A percentile compares a stretch with the other conserved stretches of the same genome.
These are phyloP conservation scores for Macrocentrus cingulum DNA, from an alignment of 1,140 invertebrate genomes.

Conservation along the genomic window DNA sequence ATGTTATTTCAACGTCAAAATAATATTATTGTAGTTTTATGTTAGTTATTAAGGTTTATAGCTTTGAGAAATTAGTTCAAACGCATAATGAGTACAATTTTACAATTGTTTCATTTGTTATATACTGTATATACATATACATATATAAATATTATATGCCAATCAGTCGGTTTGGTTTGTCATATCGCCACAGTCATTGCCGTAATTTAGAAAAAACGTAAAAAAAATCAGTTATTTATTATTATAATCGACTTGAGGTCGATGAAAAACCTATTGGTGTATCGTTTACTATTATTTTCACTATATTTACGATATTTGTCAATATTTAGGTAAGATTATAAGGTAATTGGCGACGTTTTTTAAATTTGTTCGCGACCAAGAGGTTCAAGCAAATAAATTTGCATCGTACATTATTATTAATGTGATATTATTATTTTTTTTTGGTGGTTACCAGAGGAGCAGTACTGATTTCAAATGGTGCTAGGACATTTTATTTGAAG, in stretches of 20 bases:
- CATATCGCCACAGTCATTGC: conserved; percentile 31
- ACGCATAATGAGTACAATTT: not conserved
- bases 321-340: too few species aligned
- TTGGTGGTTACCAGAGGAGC: conserved; percentile 47
- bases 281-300: too few species aligned
- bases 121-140: conserved; percentile 39
- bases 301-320: too few species aligned
- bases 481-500: conserved; percentile 52
- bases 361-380: too few species aligned
- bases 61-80: not conserved
- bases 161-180: not conserved
- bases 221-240: conserved; percentile 25
- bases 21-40: not conserved
- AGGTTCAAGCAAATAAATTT: conserved; percentile 20
- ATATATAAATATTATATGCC: conserved; percentile 16
- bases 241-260: too few species aligned
- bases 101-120: conserved; percentile 24
- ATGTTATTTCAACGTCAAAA: not conserved
- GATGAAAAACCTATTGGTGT: too few species aligned
- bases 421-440: conserved; percentile 20
- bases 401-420: too few species aligned
- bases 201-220: conserved; percentile 14
- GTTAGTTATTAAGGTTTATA: too few species aligned
- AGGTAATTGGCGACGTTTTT: too few species aligned
- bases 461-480: conserved; percentile 62